Percentiles rank a stretch among this genome's conserved stretches.
Conservation (phyloP, 2,888 invertebrate species). For the Pandemis heparana region DNA sequence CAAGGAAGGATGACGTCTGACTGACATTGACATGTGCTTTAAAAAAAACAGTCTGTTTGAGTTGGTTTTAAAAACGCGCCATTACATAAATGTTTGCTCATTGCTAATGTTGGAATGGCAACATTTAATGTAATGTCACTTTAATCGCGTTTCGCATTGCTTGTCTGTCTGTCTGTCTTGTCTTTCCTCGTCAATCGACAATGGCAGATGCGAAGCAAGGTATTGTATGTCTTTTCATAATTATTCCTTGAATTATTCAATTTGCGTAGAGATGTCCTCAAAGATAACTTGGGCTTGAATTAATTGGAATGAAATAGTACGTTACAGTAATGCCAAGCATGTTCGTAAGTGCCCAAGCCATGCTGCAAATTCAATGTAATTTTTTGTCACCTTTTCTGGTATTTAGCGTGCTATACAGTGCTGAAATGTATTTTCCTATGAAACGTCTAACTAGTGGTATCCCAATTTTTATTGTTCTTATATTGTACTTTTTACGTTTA, state of each 20-base stretch:
- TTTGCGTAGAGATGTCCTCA: not conserved
- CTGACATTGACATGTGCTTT: not conserved
- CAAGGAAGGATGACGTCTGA: conserved; percentile 8
- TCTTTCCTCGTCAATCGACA: conserved; percentile 69
- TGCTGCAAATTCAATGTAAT: conserved; percentile 68
- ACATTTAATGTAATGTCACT: conserved; percentile 35
- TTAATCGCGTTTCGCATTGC: conserved; percentile 11
- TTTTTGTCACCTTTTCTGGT: conserved; percentile 50
- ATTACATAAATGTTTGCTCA: not conserved
- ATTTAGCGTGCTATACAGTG: not conserved
- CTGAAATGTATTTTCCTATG: not conserved
- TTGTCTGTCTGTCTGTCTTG: conserved; percentile 8
- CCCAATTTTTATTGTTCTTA: not conserved
- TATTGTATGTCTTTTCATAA: conserved; percentile 56
- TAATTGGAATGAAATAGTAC: not conserved
- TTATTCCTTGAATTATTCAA: not conserved
- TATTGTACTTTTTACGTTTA: not conserved
- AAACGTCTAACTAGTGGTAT: not conserved
- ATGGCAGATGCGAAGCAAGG: conserved; percentile 85
- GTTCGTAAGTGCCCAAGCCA: conserved; percentile 43
- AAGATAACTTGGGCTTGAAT: not conserved
- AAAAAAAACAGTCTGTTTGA: conserved; percentile 4
- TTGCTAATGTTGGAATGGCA: conserved; percentile 16
- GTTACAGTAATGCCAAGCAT: not conserved
- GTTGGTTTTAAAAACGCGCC: conserved; percentile 4